phyloP scores from a whole-genome alignment of 2,797 vertebrate genomes.

The Poeciliopsis turneri region DNA sequence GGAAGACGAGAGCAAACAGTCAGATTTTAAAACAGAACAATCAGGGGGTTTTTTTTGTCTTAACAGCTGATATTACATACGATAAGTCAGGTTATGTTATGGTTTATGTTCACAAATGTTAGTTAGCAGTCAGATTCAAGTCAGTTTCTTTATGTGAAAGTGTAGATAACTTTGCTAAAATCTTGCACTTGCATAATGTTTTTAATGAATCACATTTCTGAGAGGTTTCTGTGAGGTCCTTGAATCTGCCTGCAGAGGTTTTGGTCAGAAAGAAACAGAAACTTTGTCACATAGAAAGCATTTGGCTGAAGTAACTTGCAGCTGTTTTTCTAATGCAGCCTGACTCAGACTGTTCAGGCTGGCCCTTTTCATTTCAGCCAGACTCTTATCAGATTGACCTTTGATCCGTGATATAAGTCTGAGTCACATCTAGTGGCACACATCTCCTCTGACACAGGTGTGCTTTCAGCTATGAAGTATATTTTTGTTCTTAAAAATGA shows the following conservation, averaged over 20 bases:
- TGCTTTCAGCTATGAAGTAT: conserved; percentile 15
- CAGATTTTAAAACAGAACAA: background rate
- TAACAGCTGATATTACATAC: background rate
- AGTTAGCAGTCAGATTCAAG: background rate
- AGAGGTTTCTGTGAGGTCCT: background rate
- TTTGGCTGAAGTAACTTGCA: background rate
- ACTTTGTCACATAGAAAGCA: background rate
- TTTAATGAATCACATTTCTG: background rate
- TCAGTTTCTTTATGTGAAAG: background rate
- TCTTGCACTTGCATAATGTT: background rate
- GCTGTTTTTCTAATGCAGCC: background rate
- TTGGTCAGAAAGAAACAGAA: background rate
- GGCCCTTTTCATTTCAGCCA: background rate
- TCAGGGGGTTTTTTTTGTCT: background rate
- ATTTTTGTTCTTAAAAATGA: conserved; percentile 10
- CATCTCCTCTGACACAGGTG: conserved; percentile 24
- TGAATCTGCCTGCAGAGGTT: background rate
- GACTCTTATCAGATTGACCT: conserved; percentile 52
- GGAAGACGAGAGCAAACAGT: background rate
- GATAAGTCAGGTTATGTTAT: background rate
- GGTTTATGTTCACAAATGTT: background rate
- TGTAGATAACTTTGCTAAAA: background rate
- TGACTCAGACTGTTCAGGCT: background rate
- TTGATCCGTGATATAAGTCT: conserved; percentile 41
- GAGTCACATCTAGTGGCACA: conserved; percentile 30